Conservation (phyloP, 2,888 invertebrate genomes). For the Drosophila lacicola region DNA sequence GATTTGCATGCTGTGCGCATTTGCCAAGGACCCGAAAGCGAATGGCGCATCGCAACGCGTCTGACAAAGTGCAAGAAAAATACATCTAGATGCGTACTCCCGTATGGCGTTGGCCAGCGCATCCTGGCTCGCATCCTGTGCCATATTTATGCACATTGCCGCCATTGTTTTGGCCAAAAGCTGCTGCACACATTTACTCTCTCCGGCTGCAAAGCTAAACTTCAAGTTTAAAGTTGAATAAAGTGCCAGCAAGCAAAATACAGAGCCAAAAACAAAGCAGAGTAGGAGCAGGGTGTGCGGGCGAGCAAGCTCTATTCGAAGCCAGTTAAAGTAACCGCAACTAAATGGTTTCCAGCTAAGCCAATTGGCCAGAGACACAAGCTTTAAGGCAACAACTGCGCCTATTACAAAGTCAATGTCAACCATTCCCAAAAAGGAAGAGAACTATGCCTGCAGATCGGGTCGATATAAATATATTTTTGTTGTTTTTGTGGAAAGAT, state of each 20-base stretch:
- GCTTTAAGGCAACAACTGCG: constrained; percentile 6
- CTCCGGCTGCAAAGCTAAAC: constrained; percentile 8
- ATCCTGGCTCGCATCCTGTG: constrained; percentile 34
- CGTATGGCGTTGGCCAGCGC: not conserved
- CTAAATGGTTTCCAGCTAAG: constrained; percentile 60
- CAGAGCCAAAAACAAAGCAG: constrained; percentile 5
- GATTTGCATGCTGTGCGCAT: constrained; percentile 65
- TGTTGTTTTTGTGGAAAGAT: not conserved
- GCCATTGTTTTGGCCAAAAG: constrained; percentile 49
- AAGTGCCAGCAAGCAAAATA: not conserved
- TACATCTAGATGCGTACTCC: constrained; percentile 29
- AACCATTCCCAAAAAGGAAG: not conserved
- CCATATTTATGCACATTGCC: constrained; percentile 56
- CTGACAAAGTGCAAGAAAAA: constrained; percentile 71
- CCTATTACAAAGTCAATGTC: constrained; percentile 12
- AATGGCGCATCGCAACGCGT: constrained; percentile 17
- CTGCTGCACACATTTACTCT: constrained; percentile 34
- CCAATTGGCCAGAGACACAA: constrained; percentile 15
- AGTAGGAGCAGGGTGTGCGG: not conserved
- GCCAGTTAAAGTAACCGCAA: constrained; percentile 46
- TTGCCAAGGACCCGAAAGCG: constrained; percentile 35
- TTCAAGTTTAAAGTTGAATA: constrained; percentile 24
- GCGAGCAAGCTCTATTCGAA: not conserved
- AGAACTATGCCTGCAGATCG: constrained; percentile 6
- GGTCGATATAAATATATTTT: not conserved